A percentile compares a stretch with the other conserved stretches of the same genome.
phyloP scores from a whole-genome alignment of 2,113 vertebrate species.

The Sitta europaea region DNA sequence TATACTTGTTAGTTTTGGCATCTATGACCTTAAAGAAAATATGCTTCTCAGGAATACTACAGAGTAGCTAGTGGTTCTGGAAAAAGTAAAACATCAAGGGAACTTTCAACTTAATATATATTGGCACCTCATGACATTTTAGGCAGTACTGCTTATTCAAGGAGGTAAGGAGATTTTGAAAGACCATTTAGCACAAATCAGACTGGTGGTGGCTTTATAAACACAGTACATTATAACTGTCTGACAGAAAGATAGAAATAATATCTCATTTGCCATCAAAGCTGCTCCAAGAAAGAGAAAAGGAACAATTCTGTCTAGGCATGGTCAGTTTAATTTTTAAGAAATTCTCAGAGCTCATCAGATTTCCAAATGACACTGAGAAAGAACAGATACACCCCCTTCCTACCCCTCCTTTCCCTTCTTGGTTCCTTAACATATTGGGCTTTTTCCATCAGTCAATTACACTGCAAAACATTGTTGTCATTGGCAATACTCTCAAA shows the following conservation, averaged over 20 bases:
- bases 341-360: slow-evolving; percentile 41
- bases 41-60: neutral
- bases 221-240: neutral
- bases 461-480: slow-evolving; percentile 5
- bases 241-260: slow-evolving; percentile 43
- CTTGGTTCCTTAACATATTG: neutral
- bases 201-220: slow-evolving; percentile 25
- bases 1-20: slow-evolving; percentile 29
- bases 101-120: slow-evolving; percentile 53
- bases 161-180: slow-evolving; percentile 29
- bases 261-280: slow-evolving; percentile 15
- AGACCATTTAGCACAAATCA: slow-evolving; percentile 21
- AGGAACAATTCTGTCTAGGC: neutral
- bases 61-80: neutral
- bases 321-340: slow-evolving; percentile 28
- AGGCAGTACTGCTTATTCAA: slow-evolving; percentile 34
- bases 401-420: neutral
- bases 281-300: neutral
- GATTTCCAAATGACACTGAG: slow-evolving; percentile 26
- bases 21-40: slow-evolving; percentile 33
- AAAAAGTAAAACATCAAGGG: slow-evolving; percentile 45
- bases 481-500: slow-evolving; percentile 18
- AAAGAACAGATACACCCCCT: slow-evolving; percentile 20
- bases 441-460: neutral
- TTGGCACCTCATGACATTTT: slow-evolving; percentile 43